A percentile compares a stretch with the other conserved stretches of the same genome.
phyloP scores from a whole-genome alignment of 2,888 invertebrate species.

The Malthinus flaveolus region DNA sequence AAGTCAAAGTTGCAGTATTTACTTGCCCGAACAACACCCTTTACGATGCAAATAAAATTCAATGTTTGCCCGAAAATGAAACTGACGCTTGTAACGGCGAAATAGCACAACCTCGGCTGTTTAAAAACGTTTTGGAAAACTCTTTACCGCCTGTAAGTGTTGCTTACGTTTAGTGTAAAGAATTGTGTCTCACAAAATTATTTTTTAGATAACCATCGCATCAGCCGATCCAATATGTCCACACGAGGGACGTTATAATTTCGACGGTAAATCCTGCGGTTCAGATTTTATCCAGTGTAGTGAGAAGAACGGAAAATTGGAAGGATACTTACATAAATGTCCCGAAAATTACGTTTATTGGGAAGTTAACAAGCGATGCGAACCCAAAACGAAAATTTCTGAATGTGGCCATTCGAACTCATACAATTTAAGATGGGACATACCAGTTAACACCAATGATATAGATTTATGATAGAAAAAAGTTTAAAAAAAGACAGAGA shows the following conservation, averaged over 20 bases:
- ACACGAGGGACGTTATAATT: conserved; percentile 68
- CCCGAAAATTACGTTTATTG: conserved; percentile 77
- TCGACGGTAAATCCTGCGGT: conserved; percentile 68
- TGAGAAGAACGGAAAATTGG: conserved; percentile 57
- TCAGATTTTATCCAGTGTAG: conserved; percentile 73
- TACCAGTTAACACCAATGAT: conserved; percentile 61
- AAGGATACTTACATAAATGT: conserved; percentile 76
- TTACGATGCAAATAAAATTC: conserved; percentile 71
- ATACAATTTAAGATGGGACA: conserved; percentile 56
- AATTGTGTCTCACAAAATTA: too few relatives aligned
- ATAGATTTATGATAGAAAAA: conserved; percentile 35
- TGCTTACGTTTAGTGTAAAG: too few relatives aligned
- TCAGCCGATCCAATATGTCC: conserved; percentile 65
- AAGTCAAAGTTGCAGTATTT: conserved; percentile 73
- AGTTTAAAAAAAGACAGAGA: conserved; percentile 3
- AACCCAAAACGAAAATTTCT: conserved; percentile 63
- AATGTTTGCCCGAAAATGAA: conserved; percentile 70
- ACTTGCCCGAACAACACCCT: conserved; percentile 78
- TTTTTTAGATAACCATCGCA: conserved; percentile 67
- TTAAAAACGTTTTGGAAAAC: conserved; percentile 59
- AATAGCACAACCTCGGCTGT: conserved; percentile 59
- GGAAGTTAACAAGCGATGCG: conserved; percentile 77
- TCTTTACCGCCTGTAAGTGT: conserved; percentile 64
- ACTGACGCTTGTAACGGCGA: conserved; percentile 63
- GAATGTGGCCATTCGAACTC: conserved; percentile 60